Percentiles rank a stretch among this genome's conserved stretches.
Conservation (phyloP, 2,797 vertebrate species). For the Xiphorhynchus erythropygius region DNA sequence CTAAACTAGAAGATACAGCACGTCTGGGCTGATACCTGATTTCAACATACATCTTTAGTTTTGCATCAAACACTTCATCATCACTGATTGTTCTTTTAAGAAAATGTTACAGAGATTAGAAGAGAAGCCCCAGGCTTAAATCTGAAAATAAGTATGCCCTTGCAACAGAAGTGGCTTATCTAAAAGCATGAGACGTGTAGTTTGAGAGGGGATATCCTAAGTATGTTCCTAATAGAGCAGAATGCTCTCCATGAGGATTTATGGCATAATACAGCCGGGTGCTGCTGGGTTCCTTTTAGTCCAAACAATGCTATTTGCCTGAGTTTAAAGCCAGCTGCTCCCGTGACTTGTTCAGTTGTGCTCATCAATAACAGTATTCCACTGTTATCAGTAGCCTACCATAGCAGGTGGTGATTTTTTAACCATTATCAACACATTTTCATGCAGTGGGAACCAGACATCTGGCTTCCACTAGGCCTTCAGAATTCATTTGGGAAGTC, state of each 20-base stretch:
- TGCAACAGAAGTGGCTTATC: background rate
- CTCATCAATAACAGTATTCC: background rate
- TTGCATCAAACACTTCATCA: background rate
- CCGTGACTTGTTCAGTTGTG: background rate
- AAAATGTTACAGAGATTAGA: background rate
- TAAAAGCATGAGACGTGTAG: background rate
- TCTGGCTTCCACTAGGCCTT: background rate
- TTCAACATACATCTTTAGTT: background rate
- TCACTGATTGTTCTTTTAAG: background rate
- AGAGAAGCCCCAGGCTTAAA: background rate
- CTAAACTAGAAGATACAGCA: background rate
- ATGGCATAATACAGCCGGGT: fast-evolving
- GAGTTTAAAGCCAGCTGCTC: background rate
- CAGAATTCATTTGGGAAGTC: background rate
- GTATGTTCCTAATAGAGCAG: background rate
- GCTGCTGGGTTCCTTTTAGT: background rate
- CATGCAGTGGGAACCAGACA: slow-evolving; percentile 1
- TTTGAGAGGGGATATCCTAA: background rate
- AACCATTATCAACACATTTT: background rate
- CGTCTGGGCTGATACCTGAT: background rate
- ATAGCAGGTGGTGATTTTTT: background rate
- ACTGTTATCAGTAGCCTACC: background rate
- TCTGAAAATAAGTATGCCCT: background rate
- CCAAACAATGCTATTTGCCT: background rate
- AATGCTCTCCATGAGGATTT: background rate